Evolutionary conservation across 1,140 invertebrate species (phyloP), one percentile per base, ranked within the genome.

Genomic region (Uloborus diversus): DNA sequence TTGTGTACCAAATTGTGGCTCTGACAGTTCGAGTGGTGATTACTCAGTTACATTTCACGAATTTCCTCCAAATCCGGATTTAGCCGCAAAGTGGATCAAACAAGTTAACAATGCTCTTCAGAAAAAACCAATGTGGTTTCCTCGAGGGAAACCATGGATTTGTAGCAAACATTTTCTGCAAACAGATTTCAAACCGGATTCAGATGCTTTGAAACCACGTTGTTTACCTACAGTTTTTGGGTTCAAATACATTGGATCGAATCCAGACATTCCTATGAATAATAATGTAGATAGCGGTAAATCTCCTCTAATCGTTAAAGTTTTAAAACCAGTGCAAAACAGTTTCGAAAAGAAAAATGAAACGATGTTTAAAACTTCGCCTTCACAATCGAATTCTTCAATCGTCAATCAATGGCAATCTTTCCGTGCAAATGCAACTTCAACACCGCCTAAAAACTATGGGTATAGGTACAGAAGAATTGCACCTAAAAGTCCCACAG

Each of bases 111-210:
- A 25, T 27, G 53, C 57, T 65, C n/a, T 69, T 1, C 65, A 35
- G 42, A 35, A 32, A 35, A 65, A 61, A 17, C 53, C 35, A 5
- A 61, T 69, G 53, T 69, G 65, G 76, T 68, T 61, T 49, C 76
- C 76, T 33, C 33, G 37, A 14, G 69, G 53, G 14, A 27, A 57
- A 33, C 11, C 64, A 17, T 53, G 68, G 20, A 33, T 79, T 30
- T 79, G 76, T 35, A 79, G 76, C 30, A 68, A 59, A 17, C 76
- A 79, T 61, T 79, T 79, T 61, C 65, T 79, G 3, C 49, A 56
- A 7, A 79, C 37, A 0, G 65, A 79, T 49, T 79, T 69, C 27
- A 79, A 57, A 69, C 37, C 47, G 32, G 76, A 68, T 51, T 69
- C 51, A 7, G 62, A 78, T 56, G n/a, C 23, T 27, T 27, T 79